A percentile compares a stretch with the other conserved stretches of the same genome.
These are phyloP conservation scores for Lysiphlebus fabarum DNA, from an alignment of 1,140 invertebrate species.

Conservation along the genomic window DNA sequence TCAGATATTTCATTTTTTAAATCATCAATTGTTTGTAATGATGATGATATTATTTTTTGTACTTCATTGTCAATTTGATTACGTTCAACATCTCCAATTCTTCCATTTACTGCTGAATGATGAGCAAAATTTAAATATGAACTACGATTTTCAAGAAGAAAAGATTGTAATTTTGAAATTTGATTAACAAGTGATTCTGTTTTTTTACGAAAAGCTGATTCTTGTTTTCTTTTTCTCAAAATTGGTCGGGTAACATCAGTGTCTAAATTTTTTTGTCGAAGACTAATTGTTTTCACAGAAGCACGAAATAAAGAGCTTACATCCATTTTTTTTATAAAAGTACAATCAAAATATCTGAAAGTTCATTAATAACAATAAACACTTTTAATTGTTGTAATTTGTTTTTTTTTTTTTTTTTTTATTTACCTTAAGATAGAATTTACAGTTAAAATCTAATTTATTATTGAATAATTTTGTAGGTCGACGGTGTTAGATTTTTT, in stretches of 20 bases:
- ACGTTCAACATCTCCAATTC: constrained; percentile 77
- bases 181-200: constrained; percentile 74
- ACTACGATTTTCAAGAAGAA: constrained; percentile 77
- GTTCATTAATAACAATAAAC: no score
- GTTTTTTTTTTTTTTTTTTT: no score
- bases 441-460: no score
- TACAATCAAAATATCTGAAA: no score
- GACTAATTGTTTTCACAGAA: constrained; percentile 76
- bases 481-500: no score
- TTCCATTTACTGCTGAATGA: constrained; percentile 62
- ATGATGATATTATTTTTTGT: constrained; percentile 79
- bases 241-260: constrained; percentile 57
- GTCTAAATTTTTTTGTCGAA: constrained; percentile 72
- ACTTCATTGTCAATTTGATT: constrained; percentile 82
- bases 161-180: constrained; percentile 75
- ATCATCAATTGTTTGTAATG: constrained; percentile 72
- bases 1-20: constrained; percentile 64
- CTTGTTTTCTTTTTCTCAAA: constrained; percentile 50
- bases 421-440: no score
- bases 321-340: constrained; percentile 42
- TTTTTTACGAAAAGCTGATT: constrained; percentile 66
- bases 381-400: no score
- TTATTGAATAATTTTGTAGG: no score
- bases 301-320: constrained; percentile 69
- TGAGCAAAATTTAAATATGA: constrained; percentile 83